These are phyloP conservation scores for Catamblyrhynchus diadema DNA, from an alignment of 2,797 vertebrate species.

Conservation along the genomic window DNA sequence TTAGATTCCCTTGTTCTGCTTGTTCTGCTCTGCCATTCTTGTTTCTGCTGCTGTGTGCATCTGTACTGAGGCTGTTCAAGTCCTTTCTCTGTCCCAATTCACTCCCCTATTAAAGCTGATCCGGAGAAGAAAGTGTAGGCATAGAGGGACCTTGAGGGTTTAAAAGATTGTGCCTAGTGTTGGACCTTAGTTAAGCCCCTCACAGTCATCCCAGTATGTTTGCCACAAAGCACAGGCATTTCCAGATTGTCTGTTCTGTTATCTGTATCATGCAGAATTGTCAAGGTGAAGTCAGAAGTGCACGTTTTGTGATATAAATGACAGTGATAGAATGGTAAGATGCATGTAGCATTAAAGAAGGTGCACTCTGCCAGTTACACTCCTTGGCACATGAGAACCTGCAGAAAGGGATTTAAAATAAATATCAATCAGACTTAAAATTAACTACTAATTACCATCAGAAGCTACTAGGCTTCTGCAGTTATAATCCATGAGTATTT, in stretches of 20 bases:
- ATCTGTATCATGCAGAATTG: neutral
- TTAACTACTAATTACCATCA: slow-evolving; percentile 28
- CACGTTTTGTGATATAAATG: neutral
- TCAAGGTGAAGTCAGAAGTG: neutral
- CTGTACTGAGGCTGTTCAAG: neutral
- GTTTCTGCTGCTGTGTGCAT: neutral
- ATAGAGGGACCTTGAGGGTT: neutral
- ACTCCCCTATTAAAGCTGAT: neutral
- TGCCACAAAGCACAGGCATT: neutral
- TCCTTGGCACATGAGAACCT: neutral
- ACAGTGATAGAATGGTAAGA: neutral
- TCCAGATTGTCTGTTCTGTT: neutral
- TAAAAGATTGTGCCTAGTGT: neutral
- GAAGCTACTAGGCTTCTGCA: slow-evolving; percentile 27
- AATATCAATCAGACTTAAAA: slow-evolving; percentile 23
- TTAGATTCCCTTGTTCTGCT: neutral
- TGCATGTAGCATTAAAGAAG: neutral
- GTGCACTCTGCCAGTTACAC: neutral
- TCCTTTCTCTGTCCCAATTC: neutral
- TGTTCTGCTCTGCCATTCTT: neutral
- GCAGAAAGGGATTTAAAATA: slow-evolving; percentile 17
- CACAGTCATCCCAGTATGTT: neutral
- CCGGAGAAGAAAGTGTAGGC: neutral
- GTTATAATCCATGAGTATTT: slow-evolving; percentile 26
- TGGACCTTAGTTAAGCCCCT: neutral